phyloP scores from a whole-genome alignment of 2,888 invertebrate species.

The Macrosoma leucophasiata region DNA sequence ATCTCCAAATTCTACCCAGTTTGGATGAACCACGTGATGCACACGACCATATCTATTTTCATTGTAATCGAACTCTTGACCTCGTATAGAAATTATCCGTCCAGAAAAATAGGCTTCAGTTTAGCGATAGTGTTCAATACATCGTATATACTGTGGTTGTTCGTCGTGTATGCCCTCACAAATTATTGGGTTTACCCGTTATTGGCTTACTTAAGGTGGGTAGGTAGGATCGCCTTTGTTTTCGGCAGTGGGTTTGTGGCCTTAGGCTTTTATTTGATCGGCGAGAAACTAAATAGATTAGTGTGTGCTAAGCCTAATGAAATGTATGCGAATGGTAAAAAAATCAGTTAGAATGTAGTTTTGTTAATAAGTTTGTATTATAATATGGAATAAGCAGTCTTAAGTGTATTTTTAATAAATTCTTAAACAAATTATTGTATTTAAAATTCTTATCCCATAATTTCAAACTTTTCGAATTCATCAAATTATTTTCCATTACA shows the following conservation, averaged over 20 bases:
- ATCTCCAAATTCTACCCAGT: slow-evolving; percentile 87
- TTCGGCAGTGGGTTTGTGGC: slow-evolving; percentile 72
- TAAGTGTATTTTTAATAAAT: too few relatives aligned
- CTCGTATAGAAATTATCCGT: slow-evolving; percentile 83
- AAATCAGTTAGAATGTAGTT: slow-evolving; percentile 10
- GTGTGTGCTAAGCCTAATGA: slow-evolving; percentile 73
- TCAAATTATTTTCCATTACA: too few relatives aligned
- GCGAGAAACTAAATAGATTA: slow-evolving; percentile 81
- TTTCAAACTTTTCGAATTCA: too few relatives aligned
- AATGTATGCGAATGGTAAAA: slow-evolving; percentile 24
- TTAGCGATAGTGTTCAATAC: slow-evolving; percentile 76
- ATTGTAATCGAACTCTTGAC: slow-evolving; percentile 83
- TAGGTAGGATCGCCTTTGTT: slow-evolving; percentile 82
- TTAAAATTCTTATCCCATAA: too few relatives aligned
- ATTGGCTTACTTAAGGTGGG: slow-evolving; percentile 81
- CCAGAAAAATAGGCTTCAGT: slow-evolving; percentile 75
- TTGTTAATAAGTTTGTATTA: too few relatives aligned
- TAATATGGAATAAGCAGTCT: too few relatives aligned
- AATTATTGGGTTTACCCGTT: slow-evolving; percentile 94
- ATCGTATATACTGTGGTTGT: slow-evolving; percentile 82
- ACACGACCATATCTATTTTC: slow-evolving; percentile 87
- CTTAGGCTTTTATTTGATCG: slow-evolving; percentile 79
- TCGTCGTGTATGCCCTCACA: slow-evolving; percentile 79
- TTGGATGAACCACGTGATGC: slow-evolving; percentile 94
- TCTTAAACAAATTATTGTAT: too few relatives aligned